Percentiles rank a stretch among this genome's conserved stretches.
Conservation (phyloP, 2,113 vertebrate species). For the Periophthalmus modestus region DNA sequence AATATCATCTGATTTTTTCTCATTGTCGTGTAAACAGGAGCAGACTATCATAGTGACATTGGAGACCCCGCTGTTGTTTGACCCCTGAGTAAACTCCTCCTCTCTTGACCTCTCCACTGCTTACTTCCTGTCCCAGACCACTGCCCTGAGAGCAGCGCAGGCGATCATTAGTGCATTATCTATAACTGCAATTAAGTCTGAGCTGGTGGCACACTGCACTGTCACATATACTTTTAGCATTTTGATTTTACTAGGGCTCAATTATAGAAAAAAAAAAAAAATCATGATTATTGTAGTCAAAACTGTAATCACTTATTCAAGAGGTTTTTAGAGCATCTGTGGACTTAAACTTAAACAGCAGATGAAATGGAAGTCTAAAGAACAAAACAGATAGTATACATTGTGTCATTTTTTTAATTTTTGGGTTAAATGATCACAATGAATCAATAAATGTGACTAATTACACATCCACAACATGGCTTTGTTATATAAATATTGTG, state of each 20-base stretch:
- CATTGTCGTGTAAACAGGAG: constrained; percentile 50
- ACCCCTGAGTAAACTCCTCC: constrained; percentile 27
- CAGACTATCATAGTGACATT: constrained; percentile 45
- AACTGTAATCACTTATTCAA: too few species aligned
- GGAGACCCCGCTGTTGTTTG: constrained; percentile 26
- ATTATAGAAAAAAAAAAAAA: background rate
- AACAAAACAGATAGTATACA: too few species aligned
- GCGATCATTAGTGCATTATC: constrained; percentile 1
- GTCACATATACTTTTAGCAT: background rate
- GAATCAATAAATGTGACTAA: too few species aligned
- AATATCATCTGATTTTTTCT: constrained; percentile 54
- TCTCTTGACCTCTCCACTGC: background rate
- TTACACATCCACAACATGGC: too few species aligned
- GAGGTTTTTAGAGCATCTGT: too few species aligned
- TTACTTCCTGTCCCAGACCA: background rate
- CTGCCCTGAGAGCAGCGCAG: background rate
- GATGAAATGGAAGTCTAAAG: too few species aligned
- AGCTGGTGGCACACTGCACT: background rate
- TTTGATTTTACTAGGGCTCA: background rate
- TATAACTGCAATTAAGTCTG: background rate
- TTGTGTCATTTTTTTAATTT: too few species aligned
- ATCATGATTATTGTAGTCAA: too few species aligned
- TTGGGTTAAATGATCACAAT: too few species aligned
- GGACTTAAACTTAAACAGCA: too few species aligned
- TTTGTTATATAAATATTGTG: background rate